phyloP scores from a whole-genome alignment of 2,888 invertebrate genomes.

The Spilosoma lubricipeda region DNA sequence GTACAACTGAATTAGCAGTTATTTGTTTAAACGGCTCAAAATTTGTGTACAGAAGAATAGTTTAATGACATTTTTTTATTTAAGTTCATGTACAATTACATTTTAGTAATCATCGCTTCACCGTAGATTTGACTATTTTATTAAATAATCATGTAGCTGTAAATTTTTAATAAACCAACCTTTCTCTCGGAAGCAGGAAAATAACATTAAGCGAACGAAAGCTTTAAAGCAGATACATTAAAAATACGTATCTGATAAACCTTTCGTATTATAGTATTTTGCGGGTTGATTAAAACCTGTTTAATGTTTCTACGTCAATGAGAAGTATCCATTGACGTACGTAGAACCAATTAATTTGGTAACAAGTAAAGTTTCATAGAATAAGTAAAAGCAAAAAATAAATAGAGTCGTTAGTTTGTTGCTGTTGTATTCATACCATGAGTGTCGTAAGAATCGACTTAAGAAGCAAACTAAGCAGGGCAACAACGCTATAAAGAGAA shows the following conservation, averaged over 20 bases:
- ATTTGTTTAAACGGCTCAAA: neutral
- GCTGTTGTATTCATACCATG: no score
- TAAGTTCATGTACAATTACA: no score
- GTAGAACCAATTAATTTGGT: neutral
- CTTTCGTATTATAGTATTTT: neutral
- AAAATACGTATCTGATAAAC: neutral
- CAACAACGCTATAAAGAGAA: no score
- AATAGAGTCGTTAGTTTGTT: neutral
- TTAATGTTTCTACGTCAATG: neutral
- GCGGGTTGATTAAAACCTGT: neutral
- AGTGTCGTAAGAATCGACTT: no score
- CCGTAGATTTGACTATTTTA: neutral
- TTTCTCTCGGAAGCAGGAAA: no score
- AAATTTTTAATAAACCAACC: no score
- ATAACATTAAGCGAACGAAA: neutral
- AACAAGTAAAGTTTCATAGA: neutral
- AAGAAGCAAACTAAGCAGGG: no score
- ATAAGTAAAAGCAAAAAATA: neutral
- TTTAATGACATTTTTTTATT: no score
- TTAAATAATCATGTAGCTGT: neutral
- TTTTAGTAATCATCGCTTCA: no score
- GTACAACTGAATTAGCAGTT: neutral
- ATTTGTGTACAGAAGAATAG: no score
- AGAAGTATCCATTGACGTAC: neutral
- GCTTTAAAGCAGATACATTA: neutral